Evolutionary conservation across 2,888 invertebrate genomes (phyloP).

Genomic region (Listrodromus nycthemerus): DNA sequence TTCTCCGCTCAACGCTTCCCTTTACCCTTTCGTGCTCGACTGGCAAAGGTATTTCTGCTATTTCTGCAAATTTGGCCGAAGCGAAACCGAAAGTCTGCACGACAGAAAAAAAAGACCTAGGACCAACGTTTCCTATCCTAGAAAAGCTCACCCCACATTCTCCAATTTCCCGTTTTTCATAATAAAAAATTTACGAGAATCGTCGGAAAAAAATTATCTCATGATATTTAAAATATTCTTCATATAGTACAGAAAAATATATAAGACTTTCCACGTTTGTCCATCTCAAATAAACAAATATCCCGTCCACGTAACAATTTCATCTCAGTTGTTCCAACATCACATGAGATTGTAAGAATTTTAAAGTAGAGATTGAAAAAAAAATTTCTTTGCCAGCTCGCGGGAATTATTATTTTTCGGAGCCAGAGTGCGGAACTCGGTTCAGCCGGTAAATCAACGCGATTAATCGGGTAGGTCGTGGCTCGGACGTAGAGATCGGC

Average conservation of each 20-base stretch:
- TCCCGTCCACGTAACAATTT: too few relatives aligned
- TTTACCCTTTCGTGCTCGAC: conserved; percentile 3
- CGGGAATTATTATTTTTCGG: too few relatives aligned
- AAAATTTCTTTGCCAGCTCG: too few relatives aligned
- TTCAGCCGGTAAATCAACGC: neutral
- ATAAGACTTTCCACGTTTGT: too few relatives aligned
- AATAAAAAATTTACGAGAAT: too few relatives aligned
- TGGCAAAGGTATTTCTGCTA: conserved; percentile 1
- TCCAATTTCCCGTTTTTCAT: neutral
- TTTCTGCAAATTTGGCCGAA: conserved; percentile 6
- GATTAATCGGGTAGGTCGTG: neutral
- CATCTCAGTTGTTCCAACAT: too few relatives aligned
- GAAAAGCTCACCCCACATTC: neutral
- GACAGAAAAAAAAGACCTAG: neutral
- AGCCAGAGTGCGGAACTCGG: neutral
- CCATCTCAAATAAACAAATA: too few relatives aligned
- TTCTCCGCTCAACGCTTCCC: conserved; percentile 12
- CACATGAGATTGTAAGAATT: too few relatives aligned
- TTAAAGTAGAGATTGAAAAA: too few relatives aligned
- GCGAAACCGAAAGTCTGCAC: neutral
- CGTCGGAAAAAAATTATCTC: too few relatives aligned
- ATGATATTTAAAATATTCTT: too few relatives aligned
- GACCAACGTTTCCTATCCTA: neutral
- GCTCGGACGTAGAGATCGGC: neutral
- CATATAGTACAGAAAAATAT: too few relatives aligned